Conservation (phyloP, 2,888 invertebrate genomes). For the Sepioteuthis lessoniana region DNA sequence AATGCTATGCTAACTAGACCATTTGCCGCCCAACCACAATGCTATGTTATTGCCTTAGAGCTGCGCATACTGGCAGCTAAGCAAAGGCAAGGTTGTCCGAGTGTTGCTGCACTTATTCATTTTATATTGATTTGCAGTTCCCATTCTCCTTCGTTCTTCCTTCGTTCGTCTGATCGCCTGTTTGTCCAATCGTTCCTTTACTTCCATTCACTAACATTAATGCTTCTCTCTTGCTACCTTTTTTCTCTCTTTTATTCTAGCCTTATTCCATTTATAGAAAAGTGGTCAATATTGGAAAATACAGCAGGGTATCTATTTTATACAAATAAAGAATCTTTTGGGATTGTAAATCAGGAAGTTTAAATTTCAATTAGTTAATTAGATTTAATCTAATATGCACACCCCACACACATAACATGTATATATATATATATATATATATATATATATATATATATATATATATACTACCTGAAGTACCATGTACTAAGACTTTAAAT, state of each 20-base stretch:
- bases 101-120: background rate
- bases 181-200: background rate
- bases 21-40: background rate
- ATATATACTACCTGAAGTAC: too few species aligned
- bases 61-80: background rate
- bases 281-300: background rate
- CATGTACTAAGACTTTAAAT: too few species aligned
- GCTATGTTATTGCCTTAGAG: background rate
- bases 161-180: background rate
- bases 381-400: background rate
- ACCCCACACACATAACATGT: too few species aligned
- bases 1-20: background rate
- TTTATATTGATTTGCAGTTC: background rate
- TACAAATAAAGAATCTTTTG: background rate
- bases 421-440: too few species aligned
- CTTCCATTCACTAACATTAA: background rate
- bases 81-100: constrained; percentile 23
- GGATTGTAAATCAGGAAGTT: background rate
- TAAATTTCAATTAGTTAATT: background rate
- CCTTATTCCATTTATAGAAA: background rate
- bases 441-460: too few species aligned
- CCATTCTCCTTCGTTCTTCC: background rate
- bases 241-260: background rate
- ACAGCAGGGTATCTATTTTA: background rate
- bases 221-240: background rate